phyloP scores from a whole-genome alignment of 2,797 vertebrate species.

The Rhabdomys pumilio region DNA sequence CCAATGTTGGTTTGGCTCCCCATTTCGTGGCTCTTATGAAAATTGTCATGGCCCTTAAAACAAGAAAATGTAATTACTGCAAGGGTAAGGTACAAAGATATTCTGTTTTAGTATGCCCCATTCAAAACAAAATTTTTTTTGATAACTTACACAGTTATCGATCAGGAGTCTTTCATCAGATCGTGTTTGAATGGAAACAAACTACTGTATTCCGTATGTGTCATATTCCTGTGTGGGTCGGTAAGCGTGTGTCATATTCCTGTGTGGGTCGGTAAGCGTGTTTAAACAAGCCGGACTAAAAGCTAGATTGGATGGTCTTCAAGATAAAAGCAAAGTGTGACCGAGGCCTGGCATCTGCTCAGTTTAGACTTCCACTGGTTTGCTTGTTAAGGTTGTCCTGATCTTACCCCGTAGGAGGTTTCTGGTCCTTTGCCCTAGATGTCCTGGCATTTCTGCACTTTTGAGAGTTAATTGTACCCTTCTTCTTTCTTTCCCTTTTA shows the following conservation, averaged over 20 bases:
- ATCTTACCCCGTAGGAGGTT: slow-evolving; percentile 33
- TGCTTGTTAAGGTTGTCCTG: slow-evolving; percentile 35
- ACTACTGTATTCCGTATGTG: background rate
- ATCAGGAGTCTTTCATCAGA: background rate
- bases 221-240: too few relatives aligned
- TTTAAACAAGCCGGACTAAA: slow-evolving; percentile 69
- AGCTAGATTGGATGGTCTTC: slow-evolving; percentile 48
- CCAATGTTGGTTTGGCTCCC: slow-evolving; percentile 36
- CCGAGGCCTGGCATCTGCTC: slow-evolving; percentile 54
- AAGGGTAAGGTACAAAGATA: background rate
- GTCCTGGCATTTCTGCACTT: background rate
- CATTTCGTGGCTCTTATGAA: background rate
- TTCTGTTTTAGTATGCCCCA: slow-evolving; percentile 5
- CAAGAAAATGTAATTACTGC: slow-evolving; percentile 29
- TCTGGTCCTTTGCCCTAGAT: slow-evolving; percentile 59
- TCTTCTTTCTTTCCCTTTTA: background rate
- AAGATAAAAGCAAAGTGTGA: slow-evolving; percentile 62
- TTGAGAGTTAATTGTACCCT: slow-evolving; percentile 28
- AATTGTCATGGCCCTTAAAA: slow-evolving; percentile 44
- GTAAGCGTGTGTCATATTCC: too few relatives aligned
- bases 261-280: slow-evolving; percentile 40
- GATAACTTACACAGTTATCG: background rate
- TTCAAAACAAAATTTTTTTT: slow-evolving; percentile 17
- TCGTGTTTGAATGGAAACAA: slow-evolving; percentile 10
- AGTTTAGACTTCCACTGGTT: slow-evolving; percentile 35